Conservation (phyloP, 2,888 invertebrate genomes). For the Pollenia labialis region DNA sequence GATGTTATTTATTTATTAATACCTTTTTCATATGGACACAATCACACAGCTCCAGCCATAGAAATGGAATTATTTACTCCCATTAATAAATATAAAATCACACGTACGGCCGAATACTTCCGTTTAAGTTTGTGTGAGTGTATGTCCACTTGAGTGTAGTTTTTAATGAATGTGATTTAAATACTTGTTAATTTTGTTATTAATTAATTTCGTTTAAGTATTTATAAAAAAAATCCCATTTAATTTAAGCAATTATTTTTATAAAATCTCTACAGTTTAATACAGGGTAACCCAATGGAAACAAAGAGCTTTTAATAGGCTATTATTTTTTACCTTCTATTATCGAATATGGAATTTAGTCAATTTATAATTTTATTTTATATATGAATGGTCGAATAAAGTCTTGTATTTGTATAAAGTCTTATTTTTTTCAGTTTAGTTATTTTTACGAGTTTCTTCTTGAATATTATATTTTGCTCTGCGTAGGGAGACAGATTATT, state of each 20-base stretch:
- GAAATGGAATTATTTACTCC: slow-evolving; percentile 22
- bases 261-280: slow-evolving; percentile 33
- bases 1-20: slow-evolving; percentile 7
- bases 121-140: background rate
- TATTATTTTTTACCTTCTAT: too few relatives aligned
- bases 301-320: too few relatives aligned
- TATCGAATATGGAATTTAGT: too few relatives aligned
- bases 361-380: too few relatives aligned
- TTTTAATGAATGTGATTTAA: slow-evolving; percentile 12
- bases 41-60: background rate
- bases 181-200: slow-evolving; percentile 44
- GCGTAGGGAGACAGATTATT: too few relatives aligned
- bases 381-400: too few relatives aligned
- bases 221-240: slow-evolving; percentile 9
- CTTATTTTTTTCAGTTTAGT: too few relatives aligned
- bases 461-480: too few relatives aligned
- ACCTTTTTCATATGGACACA: slow-evolving; percentile 1
- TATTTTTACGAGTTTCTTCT: too few relatives aligned
- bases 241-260: slow-evolving; percentile 19
- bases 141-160: background rate
- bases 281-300: background rate
- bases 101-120: background rate
- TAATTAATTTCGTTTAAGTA: slow-evolving; percentile 49
- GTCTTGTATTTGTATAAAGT: too few relatives aligned
- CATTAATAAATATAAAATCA: slow-evolving; percentile 19